Evolutionary conservation across 2,888 invertebrate species (phyloP), one percentile per base, ranked within the genome.

Genomic region (Chloromyia formosa): DNA sequence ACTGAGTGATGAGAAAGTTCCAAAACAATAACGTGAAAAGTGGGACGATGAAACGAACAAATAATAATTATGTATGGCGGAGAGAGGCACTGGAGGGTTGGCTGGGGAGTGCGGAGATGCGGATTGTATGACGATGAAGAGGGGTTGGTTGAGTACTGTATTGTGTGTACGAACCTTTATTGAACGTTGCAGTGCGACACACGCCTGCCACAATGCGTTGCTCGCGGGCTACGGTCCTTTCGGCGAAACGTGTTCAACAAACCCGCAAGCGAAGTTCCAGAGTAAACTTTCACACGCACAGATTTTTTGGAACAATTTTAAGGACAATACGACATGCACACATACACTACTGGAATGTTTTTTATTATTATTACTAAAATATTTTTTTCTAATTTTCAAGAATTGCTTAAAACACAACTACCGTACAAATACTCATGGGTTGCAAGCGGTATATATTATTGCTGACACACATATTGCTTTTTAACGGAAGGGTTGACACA

Each of bases 181-280:
- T 66, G 66, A 66, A 66, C 49, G 66, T 49, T 66, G 66, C 66
- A 66, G 66, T 66, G 66, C 49, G 66, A 66, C 66, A 49, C 23
- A 66, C 49, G 49, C 27, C 7, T 4, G 27, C 66, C 45, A 66
- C 49, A 66, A 66, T 66, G 49, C 23, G 66, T 49, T 66, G 66
- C 66, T 22, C 45, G 45, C 27, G 49, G 49, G 66, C 66, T 66
- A 35, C 45, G 22, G 66, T 45, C 66, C 45, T 49, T 66, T 16
- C 42, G 23, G 45, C 66, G 66, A 66, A 66, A 66, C 66, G 49
- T 49, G 45, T 22, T 66, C 66, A 45, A 45, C 66, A 20, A 4
- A 7, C 27, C 7, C 45, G 22, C 22, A 45, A 2, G 22, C 20
- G 45, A 45, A 49, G 45, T 16, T 49, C 22, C 49, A 45, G 45